A percentile compares a stretch with the other conserved stretches of the same genome.
phyloP scores from a whole-genome alignment of 2,888 invertebrate species.

The Baronia brevicornis region DNA sequence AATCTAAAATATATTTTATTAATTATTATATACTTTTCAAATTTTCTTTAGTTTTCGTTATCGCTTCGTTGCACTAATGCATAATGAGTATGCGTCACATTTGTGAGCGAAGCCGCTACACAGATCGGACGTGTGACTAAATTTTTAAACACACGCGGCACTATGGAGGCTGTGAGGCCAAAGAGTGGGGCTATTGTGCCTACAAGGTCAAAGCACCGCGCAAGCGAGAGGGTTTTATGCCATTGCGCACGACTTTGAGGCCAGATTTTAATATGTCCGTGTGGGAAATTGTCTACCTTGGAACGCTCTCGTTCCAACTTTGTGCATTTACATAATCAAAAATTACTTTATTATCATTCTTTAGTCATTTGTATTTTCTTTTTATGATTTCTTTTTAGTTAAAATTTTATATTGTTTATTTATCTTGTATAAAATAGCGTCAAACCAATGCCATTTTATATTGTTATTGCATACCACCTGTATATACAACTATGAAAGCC shows the following conservation, averaged over 20 bases:
- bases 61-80: constrained; percentile 4
- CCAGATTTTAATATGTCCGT: constrained; percentile 38
- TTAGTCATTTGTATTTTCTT: constrained; percentile 1
- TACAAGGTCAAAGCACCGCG: constrained; percentile 60
- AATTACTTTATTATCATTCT: constrained; percentile 2
- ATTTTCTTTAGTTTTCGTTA: constrained; percentile 11
- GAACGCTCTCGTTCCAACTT: constrained; percentile 7
- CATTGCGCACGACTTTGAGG: constrained; percentile 40
- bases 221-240: constrained; percentile 36
- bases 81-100: constrained; percentile 7
- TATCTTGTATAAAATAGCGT: too few relatives aligned
- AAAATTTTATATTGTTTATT: too few relatives aligned
- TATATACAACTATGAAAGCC: too few relatives aligned
- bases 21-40: too few relatives aligned
- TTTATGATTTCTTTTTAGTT: too few relatives aligned
- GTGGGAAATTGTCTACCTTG: constrained; percentile 30
- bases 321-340: constrained; percentile 2
- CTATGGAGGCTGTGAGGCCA: constrained; percentile 31
- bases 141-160: constrained; percentile 24
- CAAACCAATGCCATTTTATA: too few relatives aligned
- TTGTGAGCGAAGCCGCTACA: constrained; percentile 21
- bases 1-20: too few relatives aligned
- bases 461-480: too few relatives aligned
- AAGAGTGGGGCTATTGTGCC: constrained; percentile 44
- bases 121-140: constrained; percentile 23